Conservation (phyloP, 53 echinoderm and acorn worm species). For the Holothuria scabra region DNA sequence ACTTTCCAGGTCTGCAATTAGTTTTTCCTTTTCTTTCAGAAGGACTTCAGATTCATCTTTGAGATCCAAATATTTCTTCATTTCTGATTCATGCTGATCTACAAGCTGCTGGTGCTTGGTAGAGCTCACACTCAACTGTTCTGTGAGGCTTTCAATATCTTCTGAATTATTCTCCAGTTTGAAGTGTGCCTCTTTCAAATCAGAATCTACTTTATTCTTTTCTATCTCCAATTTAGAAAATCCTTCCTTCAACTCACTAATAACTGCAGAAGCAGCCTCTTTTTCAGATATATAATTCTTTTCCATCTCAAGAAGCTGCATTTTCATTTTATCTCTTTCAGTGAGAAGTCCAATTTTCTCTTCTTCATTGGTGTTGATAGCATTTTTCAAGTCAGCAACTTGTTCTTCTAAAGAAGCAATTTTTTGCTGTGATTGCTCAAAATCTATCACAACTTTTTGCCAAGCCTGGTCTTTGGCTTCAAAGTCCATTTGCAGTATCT, state of each 20-base stretch:
- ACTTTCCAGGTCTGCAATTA: slow-evolving; percentile 34
- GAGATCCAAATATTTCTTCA: slow-evolving; percentile 43
- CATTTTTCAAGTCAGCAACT: slow-evolving; percentile 5
- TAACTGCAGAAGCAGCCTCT: background rate
- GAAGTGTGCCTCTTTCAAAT: slow-evolving; percentile 59
- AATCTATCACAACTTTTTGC: slow-evolving; percentile 40
- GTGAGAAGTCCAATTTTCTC: background rate
- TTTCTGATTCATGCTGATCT: slow-evolving; percentile 55
- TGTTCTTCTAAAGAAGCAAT: slow-evolving; percentile 31
- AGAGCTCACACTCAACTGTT: slow-evolving; percentile 44
- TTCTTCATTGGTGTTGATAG: slow-evolving; percentile 1
- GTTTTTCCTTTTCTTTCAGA: slow-evolving; percentile 55
- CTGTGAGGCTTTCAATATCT: slow-evolving; percentile 69
- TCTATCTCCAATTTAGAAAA: slow-evolving; percentile 51
- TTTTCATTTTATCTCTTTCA: slow-evolving; percentile 38
- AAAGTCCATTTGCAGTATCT: slow-evolving; percentile 69
- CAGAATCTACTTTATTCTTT: slow-evolving; percentile 37
- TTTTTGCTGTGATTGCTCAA: slow-evolving; percentile 30
- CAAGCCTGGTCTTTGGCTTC: slow-evolving; percentile 59
- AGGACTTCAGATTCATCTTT: slow-evolving; percentile 52
- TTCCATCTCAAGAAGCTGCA: background rate
- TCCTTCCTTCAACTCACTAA: slow-evolving; percentile 49
- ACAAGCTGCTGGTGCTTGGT: slow-evolving; percentile 56
- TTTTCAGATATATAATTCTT: background rate
- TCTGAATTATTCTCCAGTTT: slow-evolving; percentile 73